Evolutionary conservation across 2,888 invertebrate species (phyloP).

Genomic region (Cyaniris semiargus): DNA sequence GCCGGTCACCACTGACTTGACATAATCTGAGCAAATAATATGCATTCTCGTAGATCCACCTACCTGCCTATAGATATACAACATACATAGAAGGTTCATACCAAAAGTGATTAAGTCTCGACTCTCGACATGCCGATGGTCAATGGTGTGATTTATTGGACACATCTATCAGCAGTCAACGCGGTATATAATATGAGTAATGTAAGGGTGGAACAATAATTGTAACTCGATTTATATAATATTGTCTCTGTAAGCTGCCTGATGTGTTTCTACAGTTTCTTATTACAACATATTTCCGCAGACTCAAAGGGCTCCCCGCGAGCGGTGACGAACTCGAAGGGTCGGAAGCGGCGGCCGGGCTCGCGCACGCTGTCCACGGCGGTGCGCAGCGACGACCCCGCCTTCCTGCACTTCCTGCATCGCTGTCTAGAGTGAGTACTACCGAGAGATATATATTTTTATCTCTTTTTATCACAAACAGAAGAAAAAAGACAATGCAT

Average conservation of each 20-base stretch:
- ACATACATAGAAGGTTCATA: too few species aligned
- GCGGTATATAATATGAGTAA: too few species aligned
- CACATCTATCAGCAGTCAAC: too few species aligned
- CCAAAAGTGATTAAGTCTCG: too few species aligned
- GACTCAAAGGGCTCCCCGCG: constrained; percentile 95
- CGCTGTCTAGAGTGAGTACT: constrained; percentile 92
- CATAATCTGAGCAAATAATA: too few species aligned
- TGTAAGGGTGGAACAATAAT: too few species aligned
- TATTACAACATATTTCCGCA: constrained; percentile 52
- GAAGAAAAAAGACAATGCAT: not conserved
- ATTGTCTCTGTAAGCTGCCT: not conserved
- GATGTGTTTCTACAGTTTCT: not conserved
- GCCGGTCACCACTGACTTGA: too few species aligned
- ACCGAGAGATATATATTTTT: constrained; percentile 36
- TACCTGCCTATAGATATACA: too few species aligned
- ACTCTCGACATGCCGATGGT: too few species aligned
- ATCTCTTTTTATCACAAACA: constrained; percentile 23
- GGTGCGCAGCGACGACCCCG: constrained; percentile 90
- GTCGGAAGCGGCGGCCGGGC: constrained; percentile 93
- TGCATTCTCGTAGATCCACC: too few species aligned
- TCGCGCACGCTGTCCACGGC: constrained; percentile 90
- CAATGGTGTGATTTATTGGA: too few species aligned
- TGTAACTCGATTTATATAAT: too few species aligned
- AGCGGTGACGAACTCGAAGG: constrained; percentile 95
- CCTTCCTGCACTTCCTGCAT: constrained; percentile 94